Evolutionary conservation across 2,888 invertebrate species (phyloP), one percentile per base, ranked within the genome.

Genomic region (Oscheius sp.): DNA sequence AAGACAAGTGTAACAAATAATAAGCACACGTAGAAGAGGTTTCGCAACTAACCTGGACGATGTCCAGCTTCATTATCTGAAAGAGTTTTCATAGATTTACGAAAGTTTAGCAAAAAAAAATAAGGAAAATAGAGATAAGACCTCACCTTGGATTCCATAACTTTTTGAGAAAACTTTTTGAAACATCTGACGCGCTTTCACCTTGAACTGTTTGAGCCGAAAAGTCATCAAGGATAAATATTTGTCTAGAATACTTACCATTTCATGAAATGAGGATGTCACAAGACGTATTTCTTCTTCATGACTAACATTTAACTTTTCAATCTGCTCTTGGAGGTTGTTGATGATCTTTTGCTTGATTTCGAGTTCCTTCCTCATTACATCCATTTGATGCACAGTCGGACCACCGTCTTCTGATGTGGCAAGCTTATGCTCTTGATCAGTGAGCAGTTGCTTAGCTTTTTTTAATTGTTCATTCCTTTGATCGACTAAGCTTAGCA

Each of bases 281-380:
- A 82, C 59, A 23, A 83, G 58, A 2, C 83, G 76, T 52, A 74
- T 74, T 64, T 83, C 83, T 46, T 83, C 78, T 41, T 81, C 81
- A n/a, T 76, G 71, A 16, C 46, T 66, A 16, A 55, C 73, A n/a
- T 59, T 72, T 16, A 68, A 58, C 1, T 69, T 73, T 21, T 77
- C 72, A 29, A 78, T 41, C n/a, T 73, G 70, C 13, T 55, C 69
- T 18, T 78, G 73, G 16, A 80, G 66, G 1, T 35, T 9, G 6
- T 52, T 46, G 13, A 73, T 27, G n/a, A 25, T 12, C 23, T 61
- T 68, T 1, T 73, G 69, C 46, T 59, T 73, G 13, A 69, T 35
- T 21, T 73, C 73, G 13, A 59, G 25, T 23, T 59, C 69, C 45
- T 53, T 49, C n/a, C 41, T 23, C 46, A 69, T 7, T 18, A 43